Evolutionary conservation across 2,797 vertebrate species (phyloP).

Genomic region (Gadopsis bispinosus): DNA sequence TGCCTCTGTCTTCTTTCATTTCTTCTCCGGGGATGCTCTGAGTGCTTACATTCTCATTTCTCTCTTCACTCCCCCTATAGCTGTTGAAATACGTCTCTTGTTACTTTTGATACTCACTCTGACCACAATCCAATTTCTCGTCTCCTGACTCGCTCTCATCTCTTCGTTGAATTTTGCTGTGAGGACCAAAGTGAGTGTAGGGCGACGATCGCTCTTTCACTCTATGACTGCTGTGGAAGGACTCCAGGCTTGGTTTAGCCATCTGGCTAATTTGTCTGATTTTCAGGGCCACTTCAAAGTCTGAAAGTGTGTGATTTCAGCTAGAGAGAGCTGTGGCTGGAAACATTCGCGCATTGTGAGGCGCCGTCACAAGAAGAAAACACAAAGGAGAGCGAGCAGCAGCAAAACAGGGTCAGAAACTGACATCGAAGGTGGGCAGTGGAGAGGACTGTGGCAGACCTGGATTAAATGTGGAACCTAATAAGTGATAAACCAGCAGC

Average conservation of each 20-base stretch:
- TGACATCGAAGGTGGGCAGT: neutral
- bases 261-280: slow-evolving; percentile 3
- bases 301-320: neutral
- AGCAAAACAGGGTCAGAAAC: neutral
- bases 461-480: neutral
- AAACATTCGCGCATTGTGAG: neutral
- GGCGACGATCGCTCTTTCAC: slow-evolving; percentile 8
- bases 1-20: slow-evolving; percentile 31
- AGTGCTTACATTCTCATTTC: slow-evolving; percentile 50
- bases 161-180: slow-evolving; percentile 36
- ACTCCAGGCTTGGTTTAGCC: slow-evolving; percentile 11
- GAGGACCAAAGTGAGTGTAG: slow-evolving; percentile 20
- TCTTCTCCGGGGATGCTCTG: slow-evolving; percentile 33
- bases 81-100: slow-evolving; percentile 58
- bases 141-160: slow-evolving; percentile 36
- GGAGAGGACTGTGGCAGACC: neutral
- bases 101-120: slow-evolving; percentile 51
- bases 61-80: slow-evolving; percentile 38
- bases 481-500: slow-evolving; percentile 5
- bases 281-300: neutral
- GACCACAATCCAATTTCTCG: slow-evolving; percentile 56
- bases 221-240: slow-evolving; percentile 12
- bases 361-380: neutral
- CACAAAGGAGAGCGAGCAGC: neutral
- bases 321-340: neutral